phyloP scores from a whole-genome alignment of 2,113 vertebrate genomes.

The Capricornis sumatraensis region DNA sequence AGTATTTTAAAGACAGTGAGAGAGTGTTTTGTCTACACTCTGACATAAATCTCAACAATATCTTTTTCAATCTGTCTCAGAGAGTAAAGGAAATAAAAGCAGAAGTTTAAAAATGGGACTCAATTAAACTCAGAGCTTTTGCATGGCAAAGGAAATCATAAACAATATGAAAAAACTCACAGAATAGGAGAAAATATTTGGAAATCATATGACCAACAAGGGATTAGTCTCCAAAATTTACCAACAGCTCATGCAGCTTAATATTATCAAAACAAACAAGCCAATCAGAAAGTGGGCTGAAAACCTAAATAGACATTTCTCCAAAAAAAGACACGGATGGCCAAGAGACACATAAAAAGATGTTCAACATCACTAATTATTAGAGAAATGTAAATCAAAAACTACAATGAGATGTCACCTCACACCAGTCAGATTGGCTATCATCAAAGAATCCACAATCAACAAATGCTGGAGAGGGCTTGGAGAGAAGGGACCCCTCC shows the following conservation, averaged over 20 bases:
- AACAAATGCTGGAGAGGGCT: not conserved
- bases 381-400: not conserved
- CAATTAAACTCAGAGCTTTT: not conserved
- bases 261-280: not conserved
- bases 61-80: not conserved
- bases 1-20: not conserved
- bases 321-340: not conserved
- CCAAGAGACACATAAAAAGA: not conserved
- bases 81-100: not conserved
- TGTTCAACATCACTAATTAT: not conserved
- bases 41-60: not conserved
- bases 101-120: not conserved
- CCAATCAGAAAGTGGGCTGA: not conserved
- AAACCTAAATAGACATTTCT: not conserved
- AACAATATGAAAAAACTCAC: not conserved
- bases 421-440: not conserved
- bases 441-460: not conserved
- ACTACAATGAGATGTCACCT: not conserved
- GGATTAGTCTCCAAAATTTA: not conserved
- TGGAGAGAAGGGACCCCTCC: not conserved
- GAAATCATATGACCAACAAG: not conserved
- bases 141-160: not conserved
- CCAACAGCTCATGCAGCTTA: not conserved
- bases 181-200: not conserved
- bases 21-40: not conserved